Evolutionary conservation across 2,113 vertebrate genomes (phyloP).

Genomic region (Hiodon alosoides): DNA sequence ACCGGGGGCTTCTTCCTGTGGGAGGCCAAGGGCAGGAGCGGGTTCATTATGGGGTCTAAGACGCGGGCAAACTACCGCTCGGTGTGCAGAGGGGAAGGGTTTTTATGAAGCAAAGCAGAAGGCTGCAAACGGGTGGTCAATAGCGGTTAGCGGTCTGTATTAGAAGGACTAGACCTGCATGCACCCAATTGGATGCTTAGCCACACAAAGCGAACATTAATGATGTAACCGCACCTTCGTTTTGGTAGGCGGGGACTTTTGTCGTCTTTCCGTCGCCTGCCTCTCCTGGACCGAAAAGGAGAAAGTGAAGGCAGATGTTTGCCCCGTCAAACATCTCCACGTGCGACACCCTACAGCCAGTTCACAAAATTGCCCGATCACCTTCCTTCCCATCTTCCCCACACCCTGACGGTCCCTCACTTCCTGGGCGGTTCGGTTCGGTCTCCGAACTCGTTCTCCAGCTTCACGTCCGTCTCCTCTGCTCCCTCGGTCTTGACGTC

Average conservation of each 20-base stretch:
- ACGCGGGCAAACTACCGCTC: constrained; percentile 1
- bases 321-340: not conserved
- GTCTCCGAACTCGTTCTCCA: constrained; percentile 75
- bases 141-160: no score
- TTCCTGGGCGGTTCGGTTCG: constrained; percentile 87
- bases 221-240: constrained; percentile 66
- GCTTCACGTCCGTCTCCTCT: constrained; percentile 73
- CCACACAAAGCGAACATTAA: no score
- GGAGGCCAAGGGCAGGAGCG: not conserved
- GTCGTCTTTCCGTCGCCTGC: constrained; percentile 90
- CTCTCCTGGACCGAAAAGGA: constrained; percentile 68
- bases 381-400: no score
- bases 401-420: constrained; percentile 55
- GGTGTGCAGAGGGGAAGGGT: not conserved
- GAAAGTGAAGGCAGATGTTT: not conserved
- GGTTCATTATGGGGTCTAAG: not conserved
- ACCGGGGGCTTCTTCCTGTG: constrained; percentile 94
- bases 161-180: no score
- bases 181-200: no score
- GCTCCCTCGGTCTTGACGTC: constrained; percentile 65
- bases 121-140: no score
- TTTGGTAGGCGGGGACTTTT: constrained; percentile 92
- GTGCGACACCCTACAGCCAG: not conserved
- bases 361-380: not conserved
- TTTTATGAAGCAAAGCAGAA: no score